Base-by-base conservation (phyloP, 2,113 vertebrate species). In the Telmatochromis bifrenatus region DNA sequence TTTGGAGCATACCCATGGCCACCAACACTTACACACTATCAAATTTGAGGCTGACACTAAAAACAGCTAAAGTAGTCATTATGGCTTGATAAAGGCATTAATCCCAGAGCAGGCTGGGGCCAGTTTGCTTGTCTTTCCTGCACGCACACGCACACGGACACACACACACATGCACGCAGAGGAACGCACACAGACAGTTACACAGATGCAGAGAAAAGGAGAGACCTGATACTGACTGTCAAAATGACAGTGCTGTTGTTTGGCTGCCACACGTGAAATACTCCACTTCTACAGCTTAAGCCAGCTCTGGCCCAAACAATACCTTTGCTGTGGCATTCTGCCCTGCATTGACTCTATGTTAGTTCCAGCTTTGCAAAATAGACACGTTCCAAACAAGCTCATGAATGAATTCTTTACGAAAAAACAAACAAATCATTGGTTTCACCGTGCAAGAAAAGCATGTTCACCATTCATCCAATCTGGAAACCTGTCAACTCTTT, bases 11-110 rank as follows among this genome's bases (percentile, higher is more conserved):
- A 56, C 86, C 86, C 83, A 83, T 11, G 21, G 79, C 88, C 92
- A 80, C 92, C 60, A 89, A 93, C 92, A 94, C 92, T 91, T 90
- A 80, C 68, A 91, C 70, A 79, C 84, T 88, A 84, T 91, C 89
- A 73, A 84, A 92, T 92, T 93, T 95, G 93, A 94, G 92, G 92
- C 53, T 82, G 58, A 94, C 93, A 92, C 90, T 86, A 86, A 92
- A 92, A 93, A 90, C 89, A 87, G 85, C 35, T 55, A 91, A 62
- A 80, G 84, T 86, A 86, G 87, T 93, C 81, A 94, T 95, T 93
- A 93, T 92, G 94, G 89, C 93, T 90, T 94, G 90, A 95, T 87
- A 89, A 87, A 85, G 82, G 90, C 84, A 88, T 87, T 81, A 28
- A 47, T 82, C 47, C 77, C 68, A 56, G 54, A 93, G 84, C 58